phyloP scores from a whole-genome alignment of 2,113 vertebrate species.

The Hyperopisus bebe region DNA sequence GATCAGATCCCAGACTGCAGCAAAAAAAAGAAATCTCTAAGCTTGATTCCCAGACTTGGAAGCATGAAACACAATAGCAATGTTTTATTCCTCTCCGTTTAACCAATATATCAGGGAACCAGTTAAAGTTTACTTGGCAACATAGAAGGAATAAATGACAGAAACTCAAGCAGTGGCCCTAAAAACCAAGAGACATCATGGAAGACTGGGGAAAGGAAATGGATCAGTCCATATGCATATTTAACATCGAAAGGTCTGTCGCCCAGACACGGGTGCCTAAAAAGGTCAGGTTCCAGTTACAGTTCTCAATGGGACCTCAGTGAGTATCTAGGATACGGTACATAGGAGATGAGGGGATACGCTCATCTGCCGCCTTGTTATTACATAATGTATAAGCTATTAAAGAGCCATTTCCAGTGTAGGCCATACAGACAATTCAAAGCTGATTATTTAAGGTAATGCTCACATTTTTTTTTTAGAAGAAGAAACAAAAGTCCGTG shows the following conservation, averaged over 20 bases:
- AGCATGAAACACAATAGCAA: background rate
- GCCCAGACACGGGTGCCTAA: background rate
- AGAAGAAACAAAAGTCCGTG: background rate
- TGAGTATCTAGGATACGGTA: background rate
- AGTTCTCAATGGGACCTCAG: background rate
- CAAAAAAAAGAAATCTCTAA: slow-evolving; percentile 19
- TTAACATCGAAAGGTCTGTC: background rate
- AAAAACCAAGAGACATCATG: background rate
- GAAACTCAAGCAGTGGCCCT: background rate
- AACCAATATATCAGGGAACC: background rate
- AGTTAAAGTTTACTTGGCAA: background rate
- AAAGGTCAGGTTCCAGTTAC: slow-evolving; percentile 2
- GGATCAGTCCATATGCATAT: background rate
- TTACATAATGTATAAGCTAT: background rate
- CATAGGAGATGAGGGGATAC: background rate
- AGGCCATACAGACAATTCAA: background rate
- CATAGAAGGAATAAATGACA: background rate
- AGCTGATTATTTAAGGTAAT: background rate
- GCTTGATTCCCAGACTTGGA: background rate
- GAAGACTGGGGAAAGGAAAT: background rate
- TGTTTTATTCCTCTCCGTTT: background rate
- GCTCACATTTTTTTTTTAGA: background rate
- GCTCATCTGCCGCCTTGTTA: background rate
- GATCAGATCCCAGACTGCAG: slow-evolving; percentile 22
- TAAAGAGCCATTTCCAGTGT: background rate